A percentile compares a stretch with the other conserved stretches of the same genome.
Evolutionary conservation across 2,113 vertebrate species (phyloP).

Genomic region (Poecilia latipinna): DNA sequence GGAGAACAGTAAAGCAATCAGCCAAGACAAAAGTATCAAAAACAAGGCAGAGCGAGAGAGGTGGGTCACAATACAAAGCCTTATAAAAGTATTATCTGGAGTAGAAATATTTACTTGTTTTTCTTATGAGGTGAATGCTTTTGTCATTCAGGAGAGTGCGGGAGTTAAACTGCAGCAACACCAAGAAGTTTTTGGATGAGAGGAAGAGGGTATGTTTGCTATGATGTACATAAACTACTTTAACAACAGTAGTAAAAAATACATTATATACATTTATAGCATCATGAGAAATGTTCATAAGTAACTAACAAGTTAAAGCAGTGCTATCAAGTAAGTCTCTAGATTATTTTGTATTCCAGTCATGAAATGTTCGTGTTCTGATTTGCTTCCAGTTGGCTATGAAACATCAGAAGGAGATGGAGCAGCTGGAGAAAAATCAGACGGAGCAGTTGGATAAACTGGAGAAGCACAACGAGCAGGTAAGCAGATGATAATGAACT

Average conservation of each 20-base stretch:
- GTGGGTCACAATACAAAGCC: constrained; percentile 70
- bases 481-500: constrained; percentile 58
- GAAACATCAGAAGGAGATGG: constrained; percentile 98
- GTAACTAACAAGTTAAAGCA: not conserved
- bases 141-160: constrained; percentile 86
- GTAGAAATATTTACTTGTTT: not conserved
- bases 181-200: constrained; percentile 98
- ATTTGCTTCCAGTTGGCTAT: constrained; percentile 86
- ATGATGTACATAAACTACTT: not conserved
- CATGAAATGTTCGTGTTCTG: not conserved
- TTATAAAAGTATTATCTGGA: no score
- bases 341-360: not conserved
- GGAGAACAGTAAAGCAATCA: constrained; percentile 99
- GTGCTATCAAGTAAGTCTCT: not conserved
- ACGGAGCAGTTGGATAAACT: constrained; percentile 94
- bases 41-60: constrained; percentile 98
- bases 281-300: not conserved
- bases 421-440: constrained; percentile 94
- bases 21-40: constrained; percentile 98
- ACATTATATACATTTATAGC: not conserved
- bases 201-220: constrained; percentile 88
- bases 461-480: constrained; percentile 98
- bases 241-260: not conserved
- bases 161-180: constrained; percentile 98
- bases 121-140: not conserved